Percentiles rank a stretch among this genome's conserved stretches.
Evolutionary conservation across 2,797 vertebrate genomes (phyloP).

Genomic region (Lutjanus campechanus): DNA sequence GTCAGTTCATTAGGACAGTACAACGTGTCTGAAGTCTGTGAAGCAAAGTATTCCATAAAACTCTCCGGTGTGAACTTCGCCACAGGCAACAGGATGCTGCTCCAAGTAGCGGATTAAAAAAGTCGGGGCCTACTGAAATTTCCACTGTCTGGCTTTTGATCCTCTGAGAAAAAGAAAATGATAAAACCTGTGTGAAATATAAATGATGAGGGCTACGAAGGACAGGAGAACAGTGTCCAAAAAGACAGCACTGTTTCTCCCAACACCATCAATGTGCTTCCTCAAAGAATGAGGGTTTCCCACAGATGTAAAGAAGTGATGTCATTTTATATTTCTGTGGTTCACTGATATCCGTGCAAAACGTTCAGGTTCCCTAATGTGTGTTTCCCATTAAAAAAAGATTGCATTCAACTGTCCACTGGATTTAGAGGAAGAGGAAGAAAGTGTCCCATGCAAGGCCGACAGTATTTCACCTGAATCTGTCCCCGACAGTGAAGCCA

Average conservation of each 20-base stretch:
- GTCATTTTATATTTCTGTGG: background rate
- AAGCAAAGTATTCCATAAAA: slow-evolving; percentile 67
- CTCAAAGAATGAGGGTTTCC: background rate
- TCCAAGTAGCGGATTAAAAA: slow-evolving; percentile 35
- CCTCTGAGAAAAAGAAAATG: slow-evolving; percentile 19
- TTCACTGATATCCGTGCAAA: slow-evolving; percentile 3
- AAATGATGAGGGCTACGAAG: background rate
- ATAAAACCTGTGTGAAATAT: background rate
- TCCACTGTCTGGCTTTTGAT: slow-evolving; percentile 27
- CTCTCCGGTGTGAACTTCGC: slow-evolving; percentile 52
- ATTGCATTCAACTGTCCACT: slow-evolving; percentile 23
- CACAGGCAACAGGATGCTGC: slow-evolving; percentile 65
- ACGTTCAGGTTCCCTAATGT: slow-evolving; percentile 30
- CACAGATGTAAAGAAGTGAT: background rate
- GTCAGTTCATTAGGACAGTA: slow-evolving; percentile 66
- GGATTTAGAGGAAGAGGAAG: slow-evolving; percentile 49
- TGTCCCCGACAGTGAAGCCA: background rate
- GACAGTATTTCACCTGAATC: background rate
- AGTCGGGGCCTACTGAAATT: slow-evolving; percentile 1
- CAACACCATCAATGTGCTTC: background rate
- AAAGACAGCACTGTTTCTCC: background rate
- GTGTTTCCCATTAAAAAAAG: slow-evolving; percentile 45
- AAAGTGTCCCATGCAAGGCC: slow-evolving; percentile 24
- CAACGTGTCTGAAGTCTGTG: slow-evolving; percentile 58
- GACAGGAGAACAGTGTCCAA: background rate